Evolutionary conservation across 2,888 invertebrate genomes (phyloP), one percentile per base, ranked within the genome.

Genomic region (Drosophila ochracea): DNA sequence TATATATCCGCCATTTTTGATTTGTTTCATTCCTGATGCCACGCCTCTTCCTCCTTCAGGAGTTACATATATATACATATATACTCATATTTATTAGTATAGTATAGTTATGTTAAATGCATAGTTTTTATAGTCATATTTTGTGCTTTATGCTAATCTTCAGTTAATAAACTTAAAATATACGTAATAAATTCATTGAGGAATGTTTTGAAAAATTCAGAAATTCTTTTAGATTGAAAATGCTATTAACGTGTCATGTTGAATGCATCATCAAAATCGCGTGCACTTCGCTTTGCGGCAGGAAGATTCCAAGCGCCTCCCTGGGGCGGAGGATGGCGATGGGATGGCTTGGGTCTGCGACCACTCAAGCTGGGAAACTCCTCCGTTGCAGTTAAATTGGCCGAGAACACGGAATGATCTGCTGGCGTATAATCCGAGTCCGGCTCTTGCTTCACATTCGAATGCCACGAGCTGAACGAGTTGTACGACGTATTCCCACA

Each of bases 341-440:
- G 30, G 0, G 28, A 3, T 0, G 30, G 3, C 9, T 37, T 79
- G 3, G 37, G 1, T 10, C 39, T 68, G 2, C 67, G 61, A 2
- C 19, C 49, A n/a, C 66, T 66, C n/a, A 84, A 62, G 1, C 28
- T 49, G 1, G 84, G 87, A 31, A 84, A 82, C 0, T 82, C 75
- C 2, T 11, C 19, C 0, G 1, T 2, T 11, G 37, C 37, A 4
- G 28, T 37, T 3, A 78, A 2, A 1, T 55, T 28, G 0, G 50
- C 35, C 2, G 43, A 19, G 35, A 72, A 86, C 1, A 35, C 28
- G 2, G 73, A 65, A 9, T 76, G 61, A 54, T 84, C 84, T 0
- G 21, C 21, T 0, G 82, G 77, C 1, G 35, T 47, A 39, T 72
- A 84, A 0, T 3, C 30, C 16, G 3, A 31, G 35, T 35, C 11